phyloP scores from a whole-genome alignment of 1,140 invertebrate genomes.

The Seison nebaliae region DNA sequence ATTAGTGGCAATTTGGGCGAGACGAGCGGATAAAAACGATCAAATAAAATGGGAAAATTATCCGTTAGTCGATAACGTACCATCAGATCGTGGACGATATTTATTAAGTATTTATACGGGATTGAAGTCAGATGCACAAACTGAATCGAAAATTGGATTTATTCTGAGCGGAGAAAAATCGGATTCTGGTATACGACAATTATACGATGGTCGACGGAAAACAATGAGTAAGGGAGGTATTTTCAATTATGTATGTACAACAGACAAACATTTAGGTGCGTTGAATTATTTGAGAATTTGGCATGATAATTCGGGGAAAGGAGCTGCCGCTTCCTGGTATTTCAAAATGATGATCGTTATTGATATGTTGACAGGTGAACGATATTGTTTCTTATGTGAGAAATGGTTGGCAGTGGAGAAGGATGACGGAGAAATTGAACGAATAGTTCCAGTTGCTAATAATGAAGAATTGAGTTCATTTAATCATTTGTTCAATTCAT shows the following conservation, averaged over 20 bases:
- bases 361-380: constrained; percentile 26
- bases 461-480: constrained; percentile 24
- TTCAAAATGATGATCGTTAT: constrained; percentile 23
- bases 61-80: constrained; percentile 26
- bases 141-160: constrained; percentile 22
- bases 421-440: constrained; percentile 26
- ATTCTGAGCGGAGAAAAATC: constrained; percentile 23
- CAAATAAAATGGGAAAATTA: constrained; percentile 23
- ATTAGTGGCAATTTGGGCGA: constrained; percentile 28
- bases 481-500: constrained; percentile 26
- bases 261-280: constrained; percentile 20
- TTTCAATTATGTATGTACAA: constrained; percentile 23
- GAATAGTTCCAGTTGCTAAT: constrained; percentile 24
- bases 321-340: constrained; percentile 23
- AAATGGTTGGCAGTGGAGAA: constrained; percentile 27
- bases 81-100: constrained; percentile 25
- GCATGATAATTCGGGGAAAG: constrained; percentile 27
- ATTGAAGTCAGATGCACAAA: constrained; percentile 20
- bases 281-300: constrained; percentile 25
- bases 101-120: constrained; percentile 24
- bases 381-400: constrained; percentile 23
- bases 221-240: constrained; percentile 20
- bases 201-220: constrained; percentile 23
- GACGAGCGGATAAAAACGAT: constrained; percentile 32
- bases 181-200: constrained; percentile 22